Percentiles rank a stretch among this genome's conserved stretches.
Evolutionary conservation across 2,113 vertebrate genomes (phyloP).

Genomic region (Dinomys branickii): DNA sequence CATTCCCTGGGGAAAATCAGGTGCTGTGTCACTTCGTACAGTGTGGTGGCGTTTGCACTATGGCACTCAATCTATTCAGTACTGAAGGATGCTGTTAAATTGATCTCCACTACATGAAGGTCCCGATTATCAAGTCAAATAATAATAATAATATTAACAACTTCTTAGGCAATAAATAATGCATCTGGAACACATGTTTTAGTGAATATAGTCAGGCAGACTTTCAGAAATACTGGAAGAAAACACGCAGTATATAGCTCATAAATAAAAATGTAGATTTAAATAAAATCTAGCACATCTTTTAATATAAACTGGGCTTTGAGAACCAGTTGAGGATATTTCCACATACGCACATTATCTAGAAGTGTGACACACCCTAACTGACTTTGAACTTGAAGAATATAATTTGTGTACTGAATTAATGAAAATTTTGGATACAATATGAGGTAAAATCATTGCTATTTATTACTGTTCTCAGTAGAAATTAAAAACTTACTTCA

Average conservation of each 20-base stretch:
- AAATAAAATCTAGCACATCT: neutral
- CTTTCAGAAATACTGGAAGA: neutral
- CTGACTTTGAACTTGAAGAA: conserved; percentile 48
- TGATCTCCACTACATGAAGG: neutral
- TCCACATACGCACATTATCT: neutral
- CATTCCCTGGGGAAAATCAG: neutral
- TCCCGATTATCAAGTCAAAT: neutral
- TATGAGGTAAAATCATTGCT: conserved; percentile 66
- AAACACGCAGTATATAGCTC: neutral
- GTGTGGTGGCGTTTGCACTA: neutral
- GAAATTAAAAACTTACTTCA: conserved; percentile 72
- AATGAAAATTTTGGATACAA: neutral
- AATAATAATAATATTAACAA: neutral
- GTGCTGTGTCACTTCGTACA: neutral
- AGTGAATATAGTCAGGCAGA: neutral
- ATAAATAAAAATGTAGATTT: neutral
- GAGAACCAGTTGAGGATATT: neutral
- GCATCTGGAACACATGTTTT: neutral
- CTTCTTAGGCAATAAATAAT: neutral
- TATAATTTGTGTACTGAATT: neutral
- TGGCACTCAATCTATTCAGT: neutral
- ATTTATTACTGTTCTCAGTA: conserved; percentile 53
- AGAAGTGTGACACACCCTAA: neutral
- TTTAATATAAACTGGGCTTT: conserved; percentile 41
- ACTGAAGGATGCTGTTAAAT: neutral